Evolutionary conservation across 1,140 invertebrate genomes (phyloP).

Genomic region (Procambarus virginalis): DNA sequence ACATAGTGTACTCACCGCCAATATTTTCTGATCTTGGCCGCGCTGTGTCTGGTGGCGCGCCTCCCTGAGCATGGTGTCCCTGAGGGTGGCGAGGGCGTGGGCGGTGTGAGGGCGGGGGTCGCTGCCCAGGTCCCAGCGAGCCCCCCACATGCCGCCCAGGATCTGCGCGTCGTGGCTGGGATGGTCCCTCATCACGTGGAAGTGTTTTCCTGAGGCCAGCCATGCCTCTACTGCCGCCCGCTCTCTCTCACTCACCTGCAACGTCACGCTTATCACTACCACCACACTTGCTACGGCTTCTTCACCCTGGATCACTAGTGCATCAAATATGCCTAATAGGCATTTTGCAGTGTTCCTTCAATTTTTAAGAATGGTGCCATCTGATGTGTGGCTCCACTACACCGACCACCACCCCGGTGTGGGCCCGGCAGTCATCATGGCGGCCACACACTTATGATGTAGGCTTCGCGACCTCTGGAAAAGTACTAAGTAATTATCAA

Average conservation of each 20-base stretch:
- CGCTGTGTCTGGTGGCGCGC: not conserved
- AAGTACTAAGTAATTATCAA: too few species aligned
- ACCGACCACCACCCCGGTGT: too few species aligned
- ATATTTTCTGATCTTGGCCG: constrained; percentile 31
- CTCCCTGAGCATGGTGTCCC: constrained; percentile 10
- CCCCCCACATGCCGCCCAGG: constrained; percentile 67
- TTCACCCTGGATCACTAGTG: too few species aligned
- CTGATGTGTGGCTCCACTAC: too few species aligned
- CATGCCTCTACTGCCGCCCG: constrained; percentile 71
- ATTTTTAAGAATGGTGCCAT: too few species aligned
- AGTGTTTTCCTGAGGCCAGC: constrained; percentile 62
- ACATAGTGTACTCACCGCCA: constrained; percentile 8
- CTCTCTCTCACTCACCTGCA: constrained; percentile 45
- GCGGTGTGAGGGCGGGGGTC: not conserved
- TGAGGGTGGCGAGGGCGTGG: not conserved
- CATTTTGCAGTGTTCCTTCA: too few species aligned
- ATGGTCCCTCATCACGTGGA: constrained; percentile 72
- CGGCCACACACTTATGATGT: too few species aligned
- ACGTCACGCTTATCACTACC: not conserved
- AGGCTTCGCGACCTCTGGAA: too few species aligned
- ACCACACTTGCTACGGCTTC: too few species aligned
- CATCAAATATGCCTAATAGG: too few species aligned
- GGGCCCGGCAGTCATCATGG: too few species aligned
- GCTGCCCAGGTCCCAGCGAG: constrained; percentile 12
- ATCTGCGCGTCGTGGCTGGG: constrained; percentile 54